Evolutionary conservation across 1,140 invertebrate species (phyloP).

Genomic region (Andricus grossulariae): DNA sequence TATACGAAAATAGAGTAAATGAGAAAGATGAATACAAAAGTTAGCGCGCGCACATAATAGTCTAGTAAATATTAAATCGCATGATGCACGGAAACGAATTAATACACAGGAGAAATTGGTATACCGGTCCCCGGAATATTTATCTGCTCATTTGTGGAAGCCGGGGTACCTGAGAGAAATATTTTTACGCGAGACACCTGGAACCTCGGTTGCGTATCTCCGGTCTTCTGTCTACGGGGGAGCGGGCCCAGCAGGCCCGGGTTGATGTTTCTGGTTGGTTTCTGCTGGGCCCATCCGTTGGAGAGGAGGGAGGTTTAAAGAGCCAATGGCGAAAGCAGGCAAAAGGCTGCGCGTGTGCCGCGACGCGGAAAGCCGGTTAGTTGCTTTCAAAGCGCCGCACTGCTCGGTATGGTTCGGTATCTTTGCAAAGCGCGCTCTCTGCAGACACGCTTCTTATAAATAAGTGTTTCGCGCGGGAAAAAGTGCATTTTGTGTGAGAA

Average conservation of each 20-base stretch:
- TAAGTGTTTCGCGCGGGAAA: not conserved
- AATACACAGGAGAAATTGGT: no score
- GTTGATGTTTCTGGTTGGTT: constrained; percentile 46
- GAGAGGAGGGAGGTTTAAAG: constrained; percentile 55
- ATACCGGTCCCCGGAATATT: not conserved
- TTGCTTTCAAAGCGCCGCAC: constrained; percentile 64
- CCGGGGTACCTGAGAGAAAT: not conserved
- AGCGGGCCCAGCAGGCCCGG: not conserved
- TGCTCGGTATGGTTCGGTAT: constrained; percentile 43
- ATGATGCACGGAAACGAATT: no score
- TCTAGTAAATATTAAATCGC: no score
- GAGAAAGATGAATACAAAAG: no score
- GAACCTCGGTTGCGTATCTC: not conserved
- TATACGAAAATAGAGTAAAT: no score
- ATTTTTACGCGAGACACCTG: not conserved
- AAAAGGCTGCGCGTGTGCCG: constrained; percentile 55
- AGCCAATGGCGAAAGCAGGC: constrained; percentile 45
- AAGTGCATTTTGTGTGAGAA: not conserved
- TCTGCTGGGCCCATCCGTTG: constrained; percentile 44
- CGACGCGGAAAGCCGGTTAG: constrained; percentile 70
- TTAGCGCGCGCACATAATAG: no score
- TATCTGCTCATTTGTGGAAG: not conserved
- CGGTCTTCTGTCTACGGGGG: not conserved
- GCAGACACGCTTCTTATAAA: not conserved
- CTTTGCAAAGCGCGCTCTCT: constrained; percentile 33